A percentile compares a stretch with the other conserved stretches of the same genome.
Conservation (phyloP, 2,113 vertebrate species). For the Thunnus maccoyii region DNA sequence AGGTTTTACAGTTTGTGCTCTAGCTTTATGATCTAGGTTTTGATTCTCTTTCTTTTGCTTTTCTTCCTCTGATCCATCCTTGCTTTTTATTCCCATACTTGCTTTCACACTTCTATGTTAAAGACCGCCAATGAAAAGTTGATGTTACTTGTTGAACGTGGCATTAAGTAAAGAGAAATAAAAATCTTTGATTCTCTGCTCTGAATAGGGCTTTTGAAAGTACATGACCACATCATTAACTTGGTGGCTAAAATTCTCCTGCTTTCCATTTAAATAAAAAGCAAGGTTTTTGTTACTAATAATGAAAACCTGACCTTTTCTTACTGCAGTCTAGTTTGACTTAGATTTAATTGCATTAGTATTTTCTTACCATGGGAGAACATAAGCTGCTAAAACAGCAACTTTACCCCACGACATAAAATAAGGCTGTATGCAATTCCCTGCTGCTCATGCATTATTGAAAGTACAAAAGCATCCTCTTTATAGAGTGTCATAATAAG, state of each 20-base stretch:
- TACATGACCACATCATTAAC: conserved; percentile 56
- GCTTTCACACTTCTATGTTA: conserved; percentile 3
- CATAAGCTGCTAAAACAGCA: conserved; percentile 74
- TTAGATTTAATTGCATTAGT: conserved; percentile 80
- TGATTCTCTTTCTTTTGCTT: conserved; percentile 9
- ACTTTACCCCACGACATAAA: conserved; percentile 73
- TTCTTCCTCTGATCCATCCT: background rate
- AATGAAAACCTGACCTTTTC: conserved; percentile 75
- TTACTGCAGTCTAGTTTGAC: conserved; percentile 50
- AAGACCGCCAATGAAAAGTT: background rate
- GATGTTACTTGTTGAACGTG: conserved; percentile 27
- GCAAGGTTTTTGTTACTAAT: conserved; percentile 62
- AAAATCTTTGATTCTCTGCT: conserved; percentile 6
- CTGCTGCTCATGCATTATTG: conserved; percentile 80
- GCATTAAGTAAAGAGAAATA: conserved; percentile 23
- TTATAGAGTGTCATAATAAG: conserved; percentile 84
- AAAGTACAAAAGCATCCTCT: conserved; percentile 80
- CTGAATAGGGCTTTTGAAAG: conserved; percentile 33
- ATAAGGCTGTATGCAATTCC: conserved; percentile 73
- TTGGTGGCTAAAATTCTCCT: conserved; percentile 33
- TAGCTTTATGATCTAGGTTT: conserved; percentile 12
- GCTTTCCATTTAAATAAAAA: conserved; percentile 54
- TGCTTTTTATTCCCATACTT: conserved; percentile 6
- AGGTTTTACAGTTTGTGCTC: conserved; percentile 13
- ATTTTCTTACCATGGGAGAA: conserved; percentile 63